Evolutionary conservation across 2,113 vertebrate species (phyloP).

Genomic region (Lasiurus borealis): DNA sequence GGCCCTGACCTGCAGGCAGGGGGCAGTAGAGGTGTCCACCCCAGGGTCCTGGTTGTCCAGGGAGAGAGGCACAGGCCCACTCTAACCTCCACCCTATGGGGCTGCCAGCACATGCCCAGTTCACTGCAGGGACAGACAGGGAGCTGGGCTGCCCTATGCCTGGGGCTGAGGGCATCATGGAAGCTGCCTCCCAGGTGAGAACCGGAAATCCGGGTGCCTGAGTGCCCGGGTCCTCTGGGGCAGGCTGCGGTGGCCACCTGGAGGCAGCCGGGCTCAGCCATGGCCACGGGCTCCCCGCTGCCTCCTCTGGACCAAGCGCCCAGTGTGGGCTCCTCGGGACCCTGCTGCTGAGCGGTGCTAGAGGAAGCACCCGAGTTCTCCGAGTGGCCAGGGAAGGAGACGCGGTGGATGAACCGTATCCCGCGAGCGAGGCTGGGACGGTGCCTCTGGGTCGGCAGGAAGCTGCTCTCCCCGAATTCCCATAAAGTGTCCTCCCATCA

Average conservation of each 20-base stretch:
- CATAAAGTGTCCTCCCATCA: not conserved
- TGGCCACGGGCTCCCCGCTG: not conserved
- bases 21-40: not conserved
- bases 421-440: not conserved
- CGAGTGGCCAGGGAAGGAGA: not conserved
- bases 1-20: not conserved
- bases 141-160: not conserved
- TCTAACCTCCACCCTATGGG: not conserved
- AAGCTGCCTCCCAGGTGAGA: not conserved
- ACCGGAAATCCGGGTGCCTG: not conserved
- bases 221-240: not conserved
- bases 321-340: not conserved
- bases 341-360: accelerated
- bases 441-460: slow-evolving; percentile 5
- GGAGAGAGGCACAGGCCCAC: not conserved
- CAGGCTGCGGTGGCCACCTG: not conserved
- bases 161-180: not conserved
- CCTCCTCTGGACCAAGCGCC: not conserved
- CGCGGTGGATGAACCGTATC: accelerated
- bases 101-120: accelerated
- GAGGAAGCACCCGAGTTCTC: not conserved
- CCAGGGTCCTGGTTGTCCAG: not conserved
- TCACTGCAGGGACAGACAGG: not conserved
- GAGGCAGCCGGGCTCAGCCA: not conserved
- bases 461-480: not conserved